Percentiles rank a stretch among this genome's conserved stretches.
These are phyloP conservation scores for Acanthosepion lycidas DNA, from an alignment of 2,888 invertebrate genomes.

Conservation along the genomic window DNA sequence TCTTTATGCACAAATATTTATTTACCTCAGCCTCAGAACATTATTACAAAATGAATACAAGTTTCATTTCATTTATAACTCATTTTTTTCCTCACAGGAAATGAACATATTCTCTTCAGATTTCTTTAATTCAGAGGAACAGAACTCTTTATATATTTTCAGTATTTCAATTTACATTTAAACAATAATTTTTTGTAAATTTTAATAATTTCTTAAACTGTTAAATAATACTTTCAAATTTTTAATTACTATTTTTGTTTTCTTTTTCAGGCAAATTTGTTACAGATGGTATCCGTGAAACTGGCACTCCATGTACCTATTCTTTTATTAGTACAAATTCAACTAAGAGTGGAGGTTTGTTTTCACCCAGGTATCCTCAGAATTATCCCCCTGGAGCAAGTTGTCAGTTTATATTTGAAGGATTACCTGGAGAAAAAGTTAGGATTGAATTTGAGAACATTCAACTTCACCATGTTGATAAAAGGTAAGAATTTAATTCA, in stretches of 20 bases:
- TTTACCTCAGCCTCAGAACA: too few species aligned
- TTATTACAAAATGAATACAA: too few species aligned
- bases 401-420: slow-evolving; percentile 75
- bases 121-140: too few species aligned
- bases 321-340: slow-evolving; percentile 64
- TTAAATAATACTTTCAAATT: too few species aligned
- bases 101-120: too few species aligned
- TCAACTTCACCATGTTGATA: slow-evolving; percentile 63
- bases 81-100: too few species aligned
- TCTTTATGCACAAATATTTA: too few species aligned
- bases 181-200: too few species aligned
- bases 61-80: too few species aligned
- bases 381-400: slow-evolving; percentile 73
- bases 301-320: slow-evolving; percentile 68
- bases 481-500: slow-evolving; percentile 51
- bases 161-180: too few species aligned
- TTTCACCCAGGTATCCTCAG: slow-evolving; percentile 73
- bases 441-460: slow-evolving; percentile 70
- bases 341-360: slow-evolving; percentile 68
- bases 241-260: background rate
- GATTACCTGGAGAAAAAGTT: slow-evolving; percentile 70
- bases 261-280: slow-evolving; percentile 65
- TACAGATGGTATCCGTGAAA: slow-evolving; percentile 62
- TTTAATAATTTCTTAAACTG: too few species aligned
- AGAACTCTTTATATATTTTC: too few species aligned